phyloP scores from a whole-genome alignment of 2,113 vertebrate genomes.

The Brachypodius melanocephalos region DNA sequence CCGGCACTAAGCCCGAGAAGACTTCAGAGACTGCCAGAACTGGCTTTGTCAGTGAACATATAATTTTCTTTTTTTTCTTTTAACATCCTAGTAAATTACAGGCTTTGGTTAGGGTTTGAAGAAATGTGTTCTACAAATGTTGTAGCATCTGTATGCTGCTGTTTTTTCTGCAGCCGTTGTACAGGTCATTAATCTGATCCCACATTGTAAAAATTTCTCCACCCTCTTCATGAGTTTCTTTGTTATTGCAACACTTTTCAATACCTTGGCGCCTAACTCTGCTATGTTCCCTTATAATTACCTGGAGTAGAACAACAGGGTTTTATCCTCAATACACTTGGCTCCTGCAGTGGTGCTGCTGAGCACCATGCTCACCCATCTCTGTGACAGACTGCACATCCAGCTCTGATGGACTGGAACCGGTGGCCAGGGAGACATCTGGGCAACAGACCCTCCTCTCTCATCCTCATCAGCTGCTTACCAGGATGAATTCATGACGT shows the following conservation, averaged over 20 bases:
- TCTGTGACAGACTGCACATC: not conserved
- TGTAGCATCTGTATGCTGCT: constrained; percentile 46
- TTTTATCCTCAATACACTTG: not conserved
- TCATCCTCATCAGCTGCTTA: not conserved
- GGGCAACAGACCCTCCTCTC: not conserved
- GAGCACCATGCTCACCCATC: not conserved
- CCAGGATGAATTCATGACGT: not conserved
- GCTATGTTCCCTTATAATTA: not conserved
- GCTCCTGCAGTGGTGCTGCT: not conserved
- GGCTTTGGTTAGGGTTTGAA: constrained; percentile 32
- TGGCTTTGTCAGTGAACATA: not conserved
- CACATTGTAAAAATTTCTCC: not conserved
- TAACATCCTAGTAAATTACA: constrained; percentile 35
- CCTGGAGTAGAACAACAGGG: not conserved
- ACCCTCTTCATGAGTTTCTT: constrained; percentile 21
- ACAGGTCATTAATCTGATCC: constrained; percentile 41
- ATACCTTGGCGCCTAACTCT: not conserved
- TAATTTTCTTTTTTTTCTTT: constrained; percentile 20
- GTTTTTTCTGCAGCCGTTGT: constrained; percentile 21
- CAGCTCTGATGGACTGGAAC: not conserved
- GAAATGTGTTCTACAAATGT: constrained; percentile 49
- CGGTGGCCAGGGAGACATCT: not conserved
- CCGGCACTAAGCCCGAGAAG: not conserved
- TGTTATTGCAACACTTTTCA: not conserved
- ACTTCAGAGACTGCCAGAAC: not conserved